Evolutionary conservation across 53 echinoderm and acorn worm genomes (phyloP).

Genomic region (Mesocentrotus franciscanus): DNA sequence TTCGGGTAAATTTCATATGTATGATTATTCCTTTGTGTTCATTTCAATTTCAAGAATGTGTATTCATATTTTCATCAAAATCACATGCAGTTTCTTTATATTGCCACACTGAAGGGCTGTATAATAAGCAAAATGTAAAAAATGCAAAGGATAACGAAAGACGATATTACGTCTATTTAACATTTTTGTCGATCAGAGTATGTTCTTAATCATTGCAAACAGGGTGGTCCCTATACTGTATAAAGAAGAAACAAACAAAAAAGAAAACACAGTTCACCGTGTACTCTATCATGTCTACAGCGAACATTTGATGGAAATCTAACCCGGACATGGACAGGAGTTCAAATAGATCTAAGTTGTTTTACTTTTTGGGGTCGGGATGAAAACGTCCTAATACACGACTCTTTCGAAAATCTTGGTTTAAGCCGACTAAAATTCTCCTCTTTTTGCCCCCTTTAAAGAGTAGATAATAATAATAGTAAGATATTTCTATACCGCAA

Average conservation of each 20-base stretch:
- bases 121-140: too few relatives aligned
- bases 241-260: neutral
- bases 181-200: neutral
- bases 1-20: too few relatives aligned
- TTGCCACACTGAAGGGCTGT: too few relatives aligned
- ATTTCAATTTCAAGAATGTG: too few relatives aligned
- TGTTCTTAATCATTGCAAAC: neutral
- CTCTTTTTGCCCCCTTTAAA: neutral
- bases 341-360: neutral
- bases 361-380: neutral
- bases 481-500: too few relatives aligned
- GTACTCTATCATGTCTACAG: too few relatives aligned
- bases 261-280: neutral
- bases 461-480: too few relatives aligned
- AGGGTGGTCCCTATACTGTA: neutral
- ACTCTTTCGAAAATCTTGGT: neutral
- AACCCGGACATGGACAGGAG: neutral
- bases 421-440: neutral
- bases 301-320: neutral
- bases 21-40: neutral
- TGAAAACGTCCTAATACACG: neutral
- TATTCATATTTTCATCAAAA: too few relatives aligned
- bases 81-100: too few relatives aligned
- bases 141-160: neutral
- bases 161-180: neutral